These are phyloP conservation scores for Cephus pygmeus DNA, from an alignment of 2,888 invertebrate species.

Conservation along the genomic window DNA sequence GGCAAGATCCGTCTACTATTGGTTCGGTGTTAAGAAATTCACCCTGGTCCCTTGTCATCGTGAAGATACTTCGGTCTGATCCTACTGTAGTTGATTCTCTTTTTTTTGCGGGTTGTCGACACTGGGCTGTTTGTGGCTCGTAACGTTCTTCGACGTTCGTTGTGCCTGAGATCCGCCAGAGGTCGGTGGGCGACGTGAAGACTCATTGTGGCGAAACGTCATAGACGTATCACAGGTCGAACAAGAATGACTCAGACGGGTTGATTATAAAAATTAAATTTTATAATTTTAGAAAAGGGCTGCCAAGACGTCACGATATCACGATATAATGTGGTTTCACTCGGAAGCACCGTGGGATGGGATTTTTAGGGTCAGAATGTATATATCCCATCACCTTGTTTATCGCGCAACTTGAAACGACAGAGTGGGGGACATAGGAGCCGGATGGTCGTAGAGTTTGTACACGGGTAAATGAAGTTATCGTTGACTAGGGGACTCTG, in stretches of 20 bases:
- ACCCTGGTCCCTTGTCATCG: neutral
- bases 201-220: neutral
- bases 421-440: neutral
- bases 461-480: neutral
- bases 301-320: too few relatives aligned
- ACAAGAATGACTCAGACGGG: neutral
- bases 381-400: neutral
- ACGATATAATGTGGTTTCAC: neutral
- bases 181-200: too few relatives aligned
- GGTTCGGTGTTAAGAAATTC: neutral
- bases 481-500: neutral
- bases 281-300: too few relatives aligned
- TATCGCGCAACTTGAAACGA: neutral
- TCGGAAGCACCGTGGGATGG: neutral
- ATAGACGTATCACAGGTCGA: neutral
- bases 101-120: neutral
- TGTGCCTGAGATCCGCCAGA: neutral
- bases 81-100: neutral
- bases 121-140: neutral
- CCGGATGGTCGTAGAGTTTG: neutral
- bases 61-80: neutral
- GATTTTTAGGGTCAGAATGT: neutral
- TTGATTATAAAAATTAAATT: neutral
- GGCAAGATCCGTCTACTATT: neutral
- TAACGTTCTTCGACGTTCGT: neutral